Base-by-base conservation (phyloP, 2,888 invertebrate genomes). In the Malthinus flaveolus region DNA sequence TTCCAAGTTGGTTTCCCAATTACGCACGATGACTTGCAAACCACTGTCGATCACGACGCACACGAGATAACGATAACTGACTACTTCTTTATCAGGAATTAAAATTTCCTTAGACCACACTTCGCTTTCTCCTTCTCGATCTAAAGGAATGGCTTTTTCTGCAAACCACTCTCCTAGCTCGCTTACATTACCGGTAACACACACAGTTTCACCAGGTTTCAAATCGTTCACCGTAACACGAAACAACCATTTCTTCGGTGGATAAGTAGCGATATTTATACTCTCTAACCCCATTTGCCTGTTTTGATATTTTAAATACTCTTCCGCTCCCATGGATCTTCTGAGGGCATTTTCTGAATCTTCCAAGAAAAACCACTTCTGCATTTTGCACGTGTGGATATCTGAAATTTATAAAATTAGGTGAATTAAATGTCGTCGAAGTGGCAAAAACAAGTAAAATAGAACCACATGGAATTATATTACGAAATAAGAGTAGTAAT, bases 1-100 rank as follows among this genome's bases (percentile, higher is more conserved):
- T 50, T 81, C 78, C 64, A 90, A 77, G 72, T 88, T 86, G 0
- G 92, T 89, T 78, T 95, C 95, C 94, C 94, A 95, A 59, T 83
- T 83, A 7, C 89, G 83, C 9, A 93, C 85, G 59, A 90, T 82
- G 7, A 87, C 77, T 59, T 82, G 80, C 53, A 81, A 75, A 46
- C 82, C 81, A 33, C 81, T 80, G 59, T 89, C 87, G 72, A 88
- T 83, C 10, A 87, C 72, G 44, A 87, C 82, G 74, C 90, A 89
- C 59, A 92, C 83, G 66, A 88, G 87, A 77, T 91, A 95, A 33
- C 95, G 85, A 75, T 89, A 93, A 39, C 84, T 81, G 7, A 93
- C 81, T 63, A 86, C 84, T 67, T 83, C 80, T 61, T 87, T 85
- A 55, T 84, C 83, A 1, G 91, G 90, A 70, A 94, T 83, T 61